phyloP scores from a whole-genome alignment of 2,888 invertebrate species.

The Branchinecta sandiegonensis region DNA sequence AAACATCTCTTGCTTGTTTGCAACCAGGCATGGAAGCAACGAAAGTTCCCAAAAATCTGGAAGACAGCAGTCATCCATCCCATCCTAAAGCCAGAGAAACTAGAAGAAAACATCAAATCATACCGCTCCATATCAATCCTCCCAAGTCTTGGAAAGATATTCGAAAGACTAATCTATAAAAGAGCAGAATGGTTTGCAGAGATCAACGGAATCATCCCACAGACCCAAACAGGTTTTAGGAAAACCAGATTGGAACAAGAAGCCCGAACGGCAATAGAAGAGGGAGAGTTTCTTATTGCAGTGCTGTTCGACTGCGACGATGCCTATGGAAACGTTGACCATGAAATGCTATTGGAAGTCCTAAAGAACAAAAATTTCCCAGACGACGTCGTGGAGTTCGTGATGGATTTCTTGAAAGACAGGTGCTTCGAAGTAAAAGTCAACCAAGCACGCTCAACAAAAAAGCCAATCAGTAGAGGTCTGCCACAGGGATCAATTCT shows the following conservation, averaged over 20 bases:
- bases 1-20: too few relatives aligned
- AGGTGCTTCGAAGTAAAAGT: neutral
- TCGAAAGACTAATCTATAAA: neutral
- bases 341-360: neutral
- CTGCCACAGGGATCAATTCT: neutral
- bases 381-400: neutral
- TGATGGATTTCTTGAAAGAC: neutral
- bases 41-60: neutral
- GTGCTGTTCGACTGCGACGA: neutral
- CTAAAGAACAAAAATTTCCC: neutral
- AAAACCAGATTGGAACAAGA: neutral
- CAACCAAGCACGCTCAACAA: neutral
- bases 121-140: neutral
- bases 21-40: neutral
- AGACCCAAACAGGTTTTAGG: neutral
- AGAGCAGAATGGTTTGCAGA: constrained; percentile 7
- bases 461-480: constrained; percentile 6
- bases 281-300: neutral
- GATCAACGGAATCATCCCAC: neutral
- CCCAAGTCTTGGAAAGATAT: neutral
- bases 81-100: neutral
- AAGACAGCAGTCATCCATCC: neutral
- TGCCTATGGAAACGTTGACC: neutral
- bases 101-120: neutral
- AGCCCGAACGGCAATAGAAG: neutral